Evolutionary conservation across 1,140 invertebrate species (phyloP), one percentile per base, ranked within the genome.

Genomic region (Halyomorpha halys): DNA sequence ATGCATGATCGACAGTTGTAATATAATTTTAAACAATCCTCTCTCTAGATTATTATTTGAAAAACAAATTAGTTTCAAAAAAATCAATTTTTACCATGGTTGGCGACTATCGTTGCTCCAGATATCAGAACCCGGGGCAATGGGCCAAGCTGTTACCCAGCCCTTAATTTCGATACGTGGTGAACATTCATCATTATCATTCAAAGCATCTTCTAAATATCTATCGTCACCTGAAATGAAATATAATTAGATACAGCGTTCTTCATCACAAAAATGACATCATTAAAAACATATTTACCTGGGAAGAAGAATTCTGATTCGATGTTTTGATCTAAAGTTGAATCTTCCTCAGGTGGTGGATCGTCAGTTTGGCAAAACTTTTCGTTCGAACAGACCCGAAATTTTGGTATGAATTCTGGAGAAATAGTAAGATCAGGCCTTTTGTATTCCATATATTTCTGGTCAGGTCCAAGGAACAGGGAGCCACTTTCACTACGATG

Each of bases 361-460:
- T 74, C 77, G 56, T 81, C 79, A 2, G 80, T 82, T 72, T 82
- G 80, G 54, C 79, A 77, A 66, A 76, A 78, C 66, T 81, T 81
- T 70, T 82, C 80, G 66, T 78, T 79, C 63, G 80, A 78, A 39
- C 75, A 72, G 15, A 81, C 77, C 21, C 75, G 72, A 69, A 81
- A 81, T 69, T 81, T 81, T 23, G 80, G 73, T 34, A 78, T 73
- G 64, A 81, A 74, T 66, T 74, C 76, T 21, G 53, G 53, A 11
- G 73, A 68, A 59, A 68, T 53, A 25, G 69, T 61, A 54, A 67
- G 64, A 23, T 66, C 49, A 56, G 23, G 51, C 30, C 66, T 75
- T 56, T 77, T 77, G 70, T 77, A 82, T 66, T 80, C 77, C 78
- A 80, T 80, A 65, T 81, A 81, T 59, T 74, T 73, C 19, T 71